Conservation (phyloP, 2,888 invertebrate species). For the Cristatella mucedo region DNA sequence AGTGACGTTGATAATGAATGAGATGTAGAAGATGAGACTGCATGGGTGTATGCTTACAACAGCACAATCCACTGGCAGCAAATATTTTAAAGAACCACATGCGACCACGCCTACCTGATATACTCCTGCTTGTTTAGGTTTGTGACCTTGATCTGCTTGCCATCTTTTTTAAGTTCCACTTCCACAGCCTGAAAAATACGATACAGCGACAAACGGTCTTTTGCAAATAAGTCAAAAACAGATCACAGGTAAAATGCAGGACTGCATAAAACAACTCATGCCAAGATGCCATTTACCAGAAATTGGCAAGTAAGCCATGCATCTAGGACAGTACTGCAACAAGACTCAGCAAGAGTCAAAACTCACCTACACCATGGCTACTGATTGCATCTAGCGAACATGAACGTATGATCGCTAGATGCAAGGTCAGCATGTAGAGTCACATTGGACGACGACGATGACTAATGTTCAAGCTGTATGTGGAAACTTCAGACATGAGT, state of each 20-base stretch:
- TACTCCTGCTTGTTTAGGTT: slow-evolving; percentile 92
- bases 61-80: no score
- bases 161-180: slow-evolving; percentile 73
- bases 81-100: no score
- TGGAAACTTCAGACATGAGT: no score
- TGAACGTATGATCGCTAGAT: no score
- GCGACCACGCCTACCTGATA: slow-evolving; percentile 63
- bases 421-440: no score
- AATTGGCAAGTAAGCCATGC: not conserved
- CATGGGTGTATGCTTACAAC: not conserved
- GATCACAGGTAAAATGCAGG: slow-evolving; percentile 3
- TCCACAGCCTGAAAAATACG: slow-evolving; percentile 62
- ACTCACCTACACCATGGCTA: no score
- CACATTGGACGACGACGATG: no score
- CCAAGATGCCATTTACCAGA: not conserved
- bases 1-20: not conserved
- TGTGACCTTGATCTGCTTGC: slow-evolving; percentile 72
- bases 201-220: no score
- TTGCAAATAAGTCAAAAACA: slow-evolving; percentile 12
- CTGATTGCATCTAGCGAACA: no score
- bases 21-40: slow-evolving; percentile 4
- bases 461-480: no score
- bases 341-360: no score
- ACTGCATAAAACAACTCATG: not conserved
- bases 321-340: not conserved